Conservation (phyloP, 2,113 vertebrate species). For the Syngnathus scovelli region DNA sequence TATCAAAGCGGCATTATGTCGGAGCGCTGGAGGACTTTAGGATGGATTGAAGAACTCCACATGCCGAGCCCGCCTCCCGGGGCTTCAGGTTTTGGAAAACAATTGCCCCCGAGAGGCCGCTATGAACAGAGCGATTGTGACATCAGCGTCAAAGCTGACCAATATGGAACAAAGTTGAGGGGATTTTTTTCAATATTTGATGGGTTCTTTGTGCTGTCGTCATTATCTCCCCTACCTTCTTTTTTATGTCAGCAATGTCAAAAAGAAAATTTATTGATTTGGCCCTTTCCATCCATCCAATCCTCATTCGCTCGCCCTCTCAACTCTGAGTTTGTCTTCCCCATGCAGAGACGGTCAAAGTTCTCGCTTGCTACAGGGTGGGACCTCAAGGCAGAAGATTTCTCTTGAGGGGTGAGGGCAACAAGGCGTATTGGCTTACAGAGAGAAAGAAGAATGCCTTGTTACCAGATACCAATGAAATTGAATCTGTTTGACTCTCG, state of each 20-base stretch:
- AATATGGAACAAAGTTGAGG: no score
- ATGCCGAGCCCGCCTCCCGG: neutral
- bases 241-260: slow-evolving; percentile 23
- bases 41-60: slow-evolving; percentile 16
- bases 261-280: slow-evolving; percentile 57
- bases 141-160: no score
- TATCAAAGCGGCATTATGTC: slow-evolving; percentile 36
- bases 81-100: neutral
- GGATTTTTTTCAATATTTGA: neutral
- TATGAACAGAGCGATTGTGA: no score
- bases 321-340: no score
- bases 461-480: slow-evolving; percentile 76
- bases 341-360: slow-evolving; percentile 41
- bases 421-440: slow-evolving; percentile 70
- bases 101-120: neutral
- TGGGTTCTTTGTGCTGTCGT: slow-evolving; percentile 33
- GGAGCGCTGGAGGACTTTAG: slow-evolving; percentile 8
- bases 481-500: slow-evolving; percentile 72
- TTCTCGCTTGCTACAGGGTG: slow-evolving; percentile 44
- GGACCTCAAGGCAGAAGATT: slow-evolving; percentile 57
- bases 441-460: slow-evolving; percentile 62
- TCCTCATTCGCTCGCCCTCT: slow-evolving; percentile 25
- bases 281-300: slow-evolving; percentile 20
- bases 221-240: slow-evolving; percentile 33
- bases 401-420: slow-evolving; percentile 54